A percentile compares a stretch with the other conserved stretches of the same genome.
phyloP scores from a whole-genome alignment of 2,888 invertebrate species.

The Himalopsyche kuldschensis region DNA sequence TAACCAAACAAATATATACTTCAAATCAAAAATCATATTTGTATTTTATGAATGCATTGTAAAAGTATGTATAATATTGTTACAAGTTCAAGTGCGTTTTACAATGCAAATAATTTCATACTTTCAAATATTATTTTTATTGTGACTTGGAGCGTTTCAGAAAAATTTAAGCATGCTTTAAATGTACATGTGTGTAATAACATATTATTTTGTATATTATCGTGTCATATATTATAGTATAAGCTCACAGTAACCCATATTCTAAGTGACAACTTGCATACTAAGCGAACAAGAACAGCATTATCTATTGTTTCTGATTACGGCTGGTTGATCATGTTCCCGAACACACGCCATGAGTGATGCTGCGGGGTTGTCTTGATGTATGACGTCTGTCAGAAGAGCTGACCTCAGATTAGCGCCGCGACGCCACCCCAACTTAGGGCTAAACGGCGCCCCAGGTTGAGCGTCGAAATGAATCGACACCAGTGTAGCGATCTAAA shows the following conservation, averaged over 20 bases:
- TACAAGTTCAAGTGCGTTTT: too few species aligned
- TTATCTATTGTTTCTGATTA: not conserved
- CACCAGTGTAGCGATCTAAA: slow-evolving; percentile 28
- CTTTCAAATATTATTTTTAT: too few species aligned
- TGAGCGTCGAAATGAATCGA: slow-evolving; percentile 21
- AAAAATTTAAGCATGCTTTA: too few species aligned
- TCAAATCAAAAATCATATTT: too few species aligned
- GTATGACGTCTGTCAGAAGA: slow-evolving; percentile 28
- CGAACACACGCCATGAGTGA: slow-evolving; percentile 19
- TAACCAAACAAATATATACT: too few species aligned
- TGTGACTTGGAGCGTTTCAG: too few species aligned
- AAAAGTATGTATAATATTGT: too few species aligned
- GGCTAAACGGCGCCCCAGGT: slow-evolving; percentile 20
- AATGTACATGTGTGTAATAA: too few species aligned
- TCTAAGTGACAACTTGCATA: not conserved
- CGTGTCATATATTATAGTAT: too few species aligned
- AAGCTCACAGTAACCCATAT: not conserved
- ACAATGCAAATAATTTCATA: too few species aligned
- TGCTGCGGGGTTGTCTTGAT: slow-evolving; percentile 22
- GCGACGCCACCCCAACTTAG: not conserved
- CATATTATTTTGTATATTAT: too few species aligned
- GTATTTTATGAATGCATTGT: too few species aligned
- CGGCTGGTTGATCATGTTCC: not conserved
- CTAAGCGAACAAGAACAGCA: not conserved
- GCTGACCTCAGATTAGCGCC: slow-evolving; percentile 24